phyloP scores from a whole-genome alignment of 2,888 invertebrate genomes.

The Pristionchus entomophagus region DNA sequence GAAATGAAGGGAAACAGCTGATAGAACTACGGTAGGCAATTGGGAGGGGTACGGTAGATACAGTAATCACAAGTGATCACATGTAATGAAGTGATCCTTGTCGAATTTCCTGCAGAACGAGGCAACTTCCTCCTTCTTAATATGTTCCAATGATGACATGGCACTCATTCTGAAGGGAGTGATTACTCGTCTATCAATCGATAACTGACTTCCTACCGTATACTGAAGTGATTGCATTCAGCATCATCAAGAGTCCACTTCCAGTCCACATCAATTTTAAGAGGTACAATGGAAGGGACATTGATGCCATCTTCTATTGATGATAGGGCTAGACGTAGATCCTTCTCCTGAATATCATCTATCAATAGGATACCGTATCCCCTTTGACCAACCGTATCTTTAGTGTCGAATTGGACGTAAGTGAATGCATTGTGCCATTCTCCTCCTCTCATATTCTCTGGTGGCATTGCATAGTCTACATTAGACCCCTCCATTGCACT shows the following conservation, averaged over 20 bases:
- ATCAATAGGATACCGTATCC: neutral
- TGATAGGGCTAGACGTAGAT: neutral
- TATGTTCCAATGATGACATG: slow-evolving; percentile 58
- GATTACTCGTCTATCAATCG: neutral
- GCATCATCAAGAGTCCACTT: slow-evolving; percentile 58
- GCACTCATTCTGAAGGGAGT: slow-evolving; percentile 62
- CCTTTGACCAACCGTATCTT: slow-evolving; percentile 16
- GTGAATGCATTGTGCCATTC: slow-evolving; percentile 65
- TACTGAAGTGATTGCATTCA: slow-evolving; percentile 63
- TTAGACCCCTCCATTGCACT: slow-evolving; percentile 57
- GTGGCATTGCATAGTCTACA: slow-evolving; percentile 56
- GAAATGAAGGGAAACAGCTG: neutral
- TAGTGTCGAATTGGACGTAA: slow-evolving; percentile 54
- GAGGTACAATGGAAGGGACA: slow-evolving; percentile 55
- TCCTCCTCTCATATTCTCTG: slow-evolving; percentile 54
- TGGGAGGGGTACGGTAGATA: slow-evolving; percentile 34
- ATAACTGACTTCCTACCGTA: slow-evolving; percentile 52
- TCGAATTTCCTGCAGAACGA: slow-evolving; percentile 61
- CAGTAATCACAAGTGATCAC: slow-evolving; percentile 56
- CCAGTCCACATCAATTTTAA: slow-evolving; percentile 67
- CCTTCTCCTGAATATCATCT: slow-evolving; percentile 29
- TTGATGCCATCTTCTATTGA: slow-evolving; percentile 2
- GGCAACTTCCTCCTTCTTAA: slow-evolving; percentile 55
- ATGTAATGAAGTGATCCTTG: slow-evolving; percentile 60
- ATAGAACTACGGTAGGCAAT: neutral